A percentile compares a stretch with the other conserved stretches of the same genome.
Evolutionary conservation across 2,113 vertebrate genomes (phyloP).

Genomic region (Dicaeum eximium): DNA sequence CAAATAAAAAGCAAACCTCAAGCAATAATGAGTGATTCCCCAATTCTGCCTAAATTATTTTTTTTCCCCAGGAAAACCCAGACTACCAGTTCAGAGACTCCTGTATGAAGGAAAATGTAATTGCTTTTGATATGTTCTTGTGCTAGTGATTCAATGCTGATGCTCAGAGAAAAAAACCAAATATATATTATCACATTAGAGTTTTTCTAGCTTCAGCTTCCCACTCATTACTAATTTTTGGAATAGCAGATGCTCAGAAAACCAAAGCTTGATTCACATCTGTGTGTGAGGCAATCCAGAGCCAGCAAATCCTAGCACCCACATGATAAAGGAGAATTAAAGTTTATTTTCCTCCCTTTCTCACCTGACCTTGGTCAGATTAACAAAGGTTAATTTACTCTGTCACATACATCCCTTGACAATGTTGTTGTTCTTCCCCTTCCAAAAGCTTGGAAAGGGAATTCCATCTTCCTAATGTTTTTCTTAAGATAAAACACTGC

Average conservation of each 20-base stretch:
- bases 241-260: neutral
- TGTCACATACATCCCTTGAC: neutral
- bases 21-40: neutral
- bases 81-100: neutral
- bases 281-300: neutral
- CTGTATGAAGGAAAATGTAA: neutral
- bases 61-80: neutral
- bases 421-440: neutral
- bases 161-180: neutral
- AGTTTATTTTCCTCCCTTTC: neutral
- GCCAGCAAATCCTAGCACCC: neutral
- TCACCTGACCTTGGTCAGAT: neutral
- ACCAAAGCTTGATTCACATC: neutral
- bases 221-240: neutral
- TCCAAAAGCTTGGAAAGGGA: neutral
- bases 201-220: neutral
- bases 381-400: neutral
- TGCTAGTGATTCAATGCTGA: neutral
- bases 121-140: neutral
- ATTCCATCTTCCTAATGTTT: neutral
- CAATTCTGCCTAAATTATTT: neutral
- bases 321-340: neutral
- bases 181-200: neutral
- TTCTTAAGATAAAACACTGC: neutral
- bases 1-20: neutral